Evolutionary conservation across 2,113 vertebrate genomes (phyloP), one percentile per base, ranked within the genome.

Genomic region (Rhea pennata): DNA sequence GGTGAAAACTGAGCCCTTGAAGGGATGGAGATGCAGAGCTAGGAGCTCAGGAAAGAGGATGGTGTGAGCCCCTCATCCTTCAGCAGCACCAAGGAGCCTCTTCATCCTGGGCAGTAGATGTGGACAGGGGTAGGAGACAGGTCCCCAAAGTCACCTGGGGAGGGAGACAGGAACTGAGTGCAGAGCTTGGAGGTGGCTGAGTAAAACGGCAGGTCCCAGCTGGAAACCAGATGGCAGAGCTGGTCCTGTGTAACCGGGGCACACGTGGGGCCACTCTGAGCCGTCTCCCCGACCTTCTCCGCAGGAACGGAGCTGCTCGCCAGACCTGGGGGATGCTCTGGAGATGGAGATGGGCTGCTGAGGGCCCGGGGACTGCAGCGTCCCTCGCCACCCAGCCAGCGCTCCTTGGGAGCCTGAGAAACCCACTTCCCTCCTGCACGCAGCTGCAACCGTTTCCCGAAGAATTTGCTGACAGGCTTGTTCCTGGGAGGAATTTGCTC

Each of bases 381-480:
- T 48, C 72, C 44, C n/a, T 62, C 1, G 1, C 78, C 59, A 6
- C 9, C 9, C 7, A 4, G 46, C 12, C 87, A 4, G 2, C 0
- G 10, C 22, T 75, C 46, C 66, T 61, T 4, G 12, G 48, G 71
- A n/a, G 6, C 71, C 33, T 33, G 29, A 53, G 80, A 73, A 42
- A 20, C 15, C 4, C 21, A 14, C 2, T 1, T 29, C 77, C n/a
- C 31, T 36, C 67, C 74, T 15, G 78, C 58, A 17, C 54, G 14
- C 91, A 91, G 92, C 93, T 88, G 90, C 84, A 88, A 79, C 72
- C 1, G 5, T 66, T 96, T 96, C 76, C 75, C 69, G n/a, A 90
- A 81, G 92, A 97, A 96, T 96, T 84, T 96, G 93, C 90, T 93
- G 93, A 92, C 27, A 20, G 36, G 9, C 69, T 73, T 70, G 84